phyloP scores from a whole-genome alignment of 2,888 invertebrate species.

The Camponotus fellah region DNA sequence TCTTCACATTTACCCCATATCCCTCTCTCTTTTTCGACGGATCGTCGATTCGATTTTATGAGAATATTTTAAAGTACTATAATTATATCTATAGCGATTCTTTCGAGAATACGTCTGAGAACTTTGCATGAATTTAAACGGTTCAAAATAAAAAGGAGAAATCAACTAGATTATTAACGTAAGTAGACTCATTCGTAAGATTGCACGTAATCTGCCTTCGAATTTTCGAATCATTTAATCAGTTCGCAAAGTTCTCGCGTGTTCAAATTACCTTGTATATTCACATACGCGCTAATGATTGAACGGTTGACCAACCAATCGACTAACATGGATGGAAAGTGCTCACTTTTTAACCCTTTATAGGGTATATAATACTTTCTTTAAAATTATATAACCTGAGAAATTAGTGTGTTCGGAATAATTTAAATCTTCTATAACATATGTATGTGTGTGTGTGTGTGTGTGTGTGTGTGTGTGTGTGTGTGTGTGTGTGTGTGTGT shows the following conservation, averaged over 20 bases:
- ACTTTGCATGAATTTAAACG: conserved; percentile 22
- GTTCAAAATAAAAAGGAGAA: conserved; percentile 15
- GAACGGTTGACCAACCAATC: conserved; percentile 75
- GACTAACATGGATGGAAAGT: conserved; percentile 78
- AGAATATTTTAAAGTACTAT: conserved; percentile 69
- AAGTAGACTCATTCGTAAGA: conserved; percentile 53
- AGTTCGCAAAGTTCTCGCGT: conserved; percentile 32
- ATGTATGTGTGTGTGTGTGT: background rate
- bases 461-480: background rate
- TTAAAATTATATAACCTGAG: conserved; percentile 30
- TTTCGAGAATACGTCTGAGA: conserved; percentile 22
- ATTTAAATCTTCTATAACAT: conserved; percentile 12
- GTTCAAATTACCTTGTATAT: conserved; percentile 39
- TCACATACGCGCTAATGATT: conserved; percentile 46
- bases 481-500: background rate
- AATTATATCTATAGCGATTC: conserved; percentile 26
- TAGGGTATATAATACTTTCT: background rate
- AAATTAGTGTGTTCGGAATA: conserved; percentile 27
- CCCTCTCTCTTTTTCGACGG: conserved; percentile 53
- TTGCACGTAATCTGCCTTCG: background rate
- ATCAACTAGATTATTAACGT: conserved; percentile 41
- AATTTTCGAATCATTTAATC: conserved; percentile 17
- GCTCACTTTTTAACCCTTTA: conserved; percentile 66
- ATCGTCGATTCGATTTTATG: conserved; percentile 79
- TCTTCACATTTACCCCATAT: conserved; percentile 34